Base-by-base conservation (phyloP, 2,113 vertebrate genomes). In the Plestiodon gilberti region DNA sequence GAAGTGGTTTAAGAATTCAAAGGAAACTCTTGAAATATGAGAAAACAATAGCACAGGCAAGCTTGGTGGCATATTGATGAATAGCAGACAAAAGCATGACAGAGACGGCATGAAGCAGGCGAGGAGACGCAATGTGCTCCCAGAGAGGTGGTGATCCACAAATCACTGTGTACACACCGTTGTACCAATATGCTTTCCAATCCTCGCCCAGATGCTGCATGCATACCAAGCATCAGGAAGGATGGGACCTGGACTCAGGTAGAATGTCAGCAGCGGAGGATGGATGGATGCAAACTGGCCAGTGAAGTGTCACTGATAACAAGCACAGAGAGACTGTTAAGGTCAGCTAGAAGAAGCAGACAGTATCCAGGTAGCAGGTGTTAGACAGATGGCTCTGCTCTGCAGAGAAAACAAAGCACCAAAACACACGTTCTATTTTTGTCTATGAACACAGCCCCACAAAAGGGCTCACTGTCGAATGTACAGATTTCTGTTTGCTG, bases 241-340 rank as follows among this genome's bases (percentile, higher is more conserved):
- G 67, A 84, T 77, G n/a, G 33, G 55, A 64, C 23, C 43, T 62
- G 18, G 8, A 57, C 23, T 73, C 35, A 88, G 76, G n/a, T 52
- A 79, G 25, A 40, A 71, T 88, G 81, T 74, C 87, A 88, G 69
- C 38, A 20, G 20, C 20, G 64, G 67, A 83, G 74, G 57, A 83
- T 71, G 67, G 81, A 78, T 88, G 23, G 67, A 55, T 84, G 69
- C 57, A 88, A 73, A 83, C 57, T 83, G 67, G 75, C 55, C 76
- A 79, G 61, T 79, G 76, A 79, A 73, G 40, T 73, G 40, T 79
- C 81, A 74, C 57, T 61, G 76, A 55, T 79, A 88, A 79, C 69
- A 88, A 74, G 75, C 81, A n/a, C 65, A 64, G 38, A 83, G 57
- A 79, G 87, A 61, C 71, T 88, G 74, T 35, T 78, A 78, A 78